Conservation (phyloP, 2,797 vertebrate genomes). For the Enteromius fasciolatus region DNA sequence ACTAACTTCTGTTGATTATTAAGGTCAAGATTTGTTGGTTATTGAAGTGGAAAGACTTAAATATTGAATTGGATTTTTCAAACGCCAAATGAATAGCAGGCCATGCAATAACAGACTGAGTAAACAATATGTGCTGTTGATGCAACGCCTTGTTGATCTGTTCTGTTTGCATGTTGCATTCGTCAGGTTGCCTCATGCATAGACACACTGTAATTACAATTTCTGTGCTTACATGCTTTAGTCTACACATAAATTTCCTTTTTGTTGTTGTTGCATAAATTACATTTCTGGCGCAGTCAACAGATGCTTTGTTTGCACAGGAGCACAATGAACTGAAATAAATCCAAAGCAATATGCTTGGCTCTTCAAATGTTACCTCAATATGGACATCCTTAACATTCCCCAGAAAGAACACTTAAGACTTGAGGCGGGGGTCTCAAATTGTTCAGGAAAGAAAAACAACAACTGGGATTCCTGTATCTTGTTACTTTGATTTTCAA, state of each 20-base stretch:
- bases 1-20: not conserved
- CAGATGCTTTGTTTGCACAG: conserved; percentile 32
- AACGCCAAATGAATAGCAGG: not conserved
- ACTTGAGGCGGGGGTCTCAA: not conserved
- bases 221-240: conserved; percentile 17
- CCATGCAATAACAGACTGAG: not conserved
- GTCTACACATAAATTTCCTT: conserved; percentile 11
- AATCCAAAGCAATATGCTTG: conserved; percentile 7
- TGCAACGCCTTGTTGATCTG: not conserved
- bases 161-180: conserved; percentile 17
- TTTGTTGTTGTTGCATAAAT: conserved; percentile 2
- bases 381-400: conserved; percentile 11
- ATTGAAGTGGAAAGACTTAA: not conserved
- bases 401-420: not conserved
- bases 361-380: conserved; percentile 26
- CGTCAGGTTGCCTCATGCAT: conserved; percentile 26
- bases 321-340: conserved; percentile 18
- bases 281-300: not conserved
- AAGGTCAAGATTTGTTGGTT: not conserved
- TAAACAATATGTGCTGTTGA: not conserved
- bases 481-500: conserved; percentile 13
- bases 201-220: conserved; percentile 18
- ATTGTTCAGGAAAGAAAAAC: not conserved
- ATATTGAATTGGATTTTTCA: not conserved
- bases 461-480: not conserved